Percentiles rank a stretch among this genome's conserved stretches.
phyloP scores from a whole-genome alignment of 2,888 invertebrate species.

The Himalopsyche kuldschensis region DNA sequence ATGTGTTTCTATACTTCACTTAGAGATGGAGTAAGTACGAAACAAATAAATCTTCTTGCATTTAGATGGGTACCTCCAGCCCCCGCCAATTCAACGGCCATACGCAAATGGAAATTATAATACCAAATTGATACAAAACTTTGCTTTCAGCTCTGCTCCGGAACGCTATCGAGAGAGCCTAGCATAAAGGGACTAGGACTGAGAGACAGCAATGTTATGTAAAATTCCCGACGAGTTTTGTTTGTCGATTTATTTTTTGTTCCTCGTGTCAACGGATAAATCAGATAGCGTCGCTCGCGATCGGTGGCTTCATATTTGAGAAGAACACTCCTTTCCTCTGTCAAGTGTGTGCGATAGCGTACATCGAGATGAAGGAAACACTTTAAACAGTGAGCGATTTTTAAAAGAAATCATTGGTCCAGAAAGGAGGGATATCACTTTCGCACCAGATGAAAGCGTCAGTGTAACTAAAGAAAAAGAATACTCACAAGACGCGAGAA shows the following conservation, averaged over 20 bases:
- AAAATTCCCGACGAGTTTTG: conserved; percentile 20
- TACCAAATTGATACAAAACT: conserved; percentile 65
- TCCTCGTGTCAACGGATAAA: conserved; percentile 3
- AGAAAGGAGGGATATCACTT: neutral
- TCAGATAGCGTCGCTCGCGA: neutral
- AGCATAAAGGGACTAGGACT: neutral
- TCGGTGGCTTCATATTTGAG: neutral
- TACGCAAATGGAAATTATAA: conserved; percentile 62
- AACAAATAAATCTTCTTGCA: conserved; percentile 42
- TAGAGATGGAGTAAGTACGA: conserved; percentile 54
- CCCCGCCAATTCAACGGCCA: neutral
- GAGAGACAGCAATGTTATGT: conserved; percentile 16
- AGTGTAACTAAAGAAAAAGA: neutral
- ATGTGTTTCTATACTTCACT: neutral
- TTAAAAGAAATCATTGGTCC: neutral
- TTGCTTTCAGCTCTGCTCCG: conserved; percentile 57
- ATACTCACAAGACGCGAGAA: neutral
- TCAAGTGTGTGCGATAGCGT: neutral
- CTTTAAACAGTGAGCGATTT: neutral
- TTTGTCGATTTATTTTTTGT: conserved; percentile 17
- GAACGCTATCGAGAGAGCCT: conserved; percentile 12
- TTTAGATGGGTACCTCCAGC: conserved; percentile 49
- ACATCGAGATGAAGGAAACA: neutral
- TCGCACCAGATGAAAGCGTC: neutral
- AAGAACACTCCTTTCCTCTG: neutral